A percentile compares a stretch with the other conserved stretches of the same genome.
phyloP scores from a whole-genome alignment of 2,888 invertebrate species.

The Drosophila anomalipes region DNA sequence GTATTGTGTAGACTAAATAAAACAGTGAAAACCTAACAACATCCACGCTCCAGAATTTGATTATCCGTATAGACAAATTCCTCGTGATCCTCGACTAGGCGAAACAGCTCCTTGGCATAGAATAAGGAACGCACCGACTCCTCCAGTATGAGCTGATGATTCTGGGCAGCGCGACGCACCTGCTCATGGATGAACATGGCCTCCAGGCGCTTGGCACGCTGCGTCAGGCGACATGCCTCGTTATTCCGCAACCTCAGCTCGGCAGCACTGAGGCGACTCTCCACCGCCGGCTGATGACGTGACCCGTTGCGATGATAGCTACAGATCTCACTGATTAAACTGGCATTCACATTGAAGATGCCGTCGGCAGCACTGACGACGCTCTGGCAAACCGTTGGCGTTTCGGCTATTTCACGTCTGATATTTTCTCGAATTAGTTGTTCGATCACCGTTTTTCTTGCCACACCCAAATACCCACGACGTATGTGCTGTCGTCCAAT shows the following conservation, averaged over 20 bases:
- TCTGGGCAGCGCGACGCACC: constrained; percentile 54
- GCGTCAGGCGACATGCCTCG: constrained; percentile 62
- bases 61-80: constrained; percentile 50
- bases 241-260: constrained; percentile 43
- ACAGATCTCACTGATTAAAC: constrained; percentile 56
- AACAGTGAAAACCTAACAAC: constrained; percentile 6
- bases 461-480: constrained; percentile 59
- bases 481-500: constrained; percentile 52
- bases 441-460: constrained; percentile 36
- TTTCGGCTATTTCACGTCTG: constrained; percentile 31
- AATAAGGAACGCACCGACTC: constrained; percentile 72
- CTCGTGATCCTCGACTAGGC: constrained; percentile 63
- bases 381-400: constrained; percentile 27
- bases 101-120: constrained; percentile 73
- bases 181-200: constrained; percentile 68
- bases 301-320: constrained; percentile 63
- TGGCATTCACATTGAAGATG: constrained; percentile 51
- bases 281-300: constrained; percentile 46
- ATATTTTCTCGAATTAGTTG: constrained; percentile 55
- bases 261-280: constrained; percentile 29
- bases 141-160: constrained; percentile 66
- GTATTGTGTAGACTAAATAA: not conserved
- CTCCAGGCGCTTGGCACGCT: constrained; percentile 71
- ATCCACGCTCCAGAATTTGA: constrained; percentile 17
- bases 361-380: constrained; percentile 48